Conservation (phyloP, 2,888 invertebrate species). For the Brachyptera putata region DNA sequence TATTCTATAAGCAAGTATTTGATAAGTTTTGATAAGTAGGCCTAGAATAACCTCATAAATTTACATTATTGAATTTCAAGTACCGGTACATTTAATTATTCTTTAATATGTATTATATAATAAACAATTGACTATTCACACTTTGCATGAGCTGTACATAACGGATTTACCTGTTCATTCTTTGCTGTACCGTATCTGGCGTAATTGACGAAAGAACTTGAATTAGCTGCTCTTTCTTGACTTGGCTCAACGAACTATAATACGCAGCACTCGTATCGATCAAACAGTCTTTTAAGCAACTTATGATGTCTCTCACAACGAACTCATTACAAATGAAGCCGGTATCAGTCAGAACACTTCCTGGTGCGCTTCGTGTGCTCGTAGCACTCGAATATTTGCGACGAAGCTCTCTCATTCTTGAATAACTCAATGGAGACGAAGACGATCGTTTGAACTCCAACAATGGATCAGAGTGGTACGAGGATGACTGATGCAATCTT, state of each 20-base stretch:
- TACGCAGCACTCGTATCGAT: slow-evolving; percentile 44
- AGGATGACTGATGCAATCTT: neutral
- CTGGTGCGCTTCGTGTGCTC: slow-evolving; percentile 1
- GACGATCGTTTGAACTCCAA: neutral
- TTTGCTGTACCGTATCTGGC: slow-evolving; percentile 20
- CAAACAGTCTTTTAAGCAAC: slow-evolving; percentile 53
- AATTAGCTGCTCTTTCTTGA: slow-evolving; percentile 35
- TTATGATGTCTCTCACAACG: slow-evolving; percentile 55
- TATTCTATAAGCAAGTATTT: no score
- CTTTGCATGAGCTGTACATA: no score
- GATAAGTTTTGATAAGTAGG: no score
- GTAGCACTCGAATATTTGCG: neutral
- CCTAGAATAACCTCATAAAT: no score
- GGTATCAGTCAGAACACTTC: slow-evolving; percentile 28
- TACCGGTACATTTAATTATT: no score
- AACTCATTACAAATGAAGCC: slow-evolving; percentile 58
- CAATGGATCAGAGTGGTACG: neutral
- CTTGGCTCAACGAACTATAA: slow-evolving; percentile 32
- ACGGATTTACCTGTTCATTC: slow-evolving; percentile 26
- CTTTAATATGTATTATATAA: no score
- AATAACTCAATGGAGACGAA: no score
- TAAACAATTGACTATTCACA: no score
- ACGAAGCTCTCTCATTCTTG: no score
- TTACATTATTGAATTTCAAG: no score
- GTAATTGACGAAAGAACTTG: slow-evolving; percentile 22